A percentile compares a stretch with the other conserved stretches of the same genome.
These are phyloP conservation scores for Plagodis dolabraria DNA, from an alignment of 2,888 invertebrate species.

Conservation along the genomic window DNA sequence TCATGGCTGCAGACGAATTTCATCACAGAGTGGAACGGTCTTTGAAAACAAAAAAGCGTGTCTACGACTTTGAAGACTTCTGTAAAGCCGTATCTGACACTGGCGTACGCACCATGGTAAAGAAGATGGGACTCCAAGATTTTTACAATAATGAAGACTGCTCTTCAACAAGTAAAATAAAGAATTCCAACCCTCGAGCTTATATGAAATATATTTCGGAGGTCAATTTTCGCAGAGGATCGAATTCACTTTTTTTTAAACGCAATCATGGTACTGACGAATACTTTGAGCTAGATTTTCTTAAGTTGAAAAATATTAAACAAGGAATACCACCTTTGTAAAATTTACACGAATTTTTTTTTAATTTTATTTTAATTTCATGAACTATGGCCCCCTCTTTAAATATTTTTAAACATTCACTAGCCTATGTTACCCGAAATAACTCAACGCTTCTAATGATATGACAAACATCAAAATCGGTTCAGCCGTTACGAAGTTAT, in stretches of 20 bases:
- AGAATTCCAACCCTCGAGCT: not conserved
- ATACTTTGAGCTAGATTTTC: conserved; percentile 8
- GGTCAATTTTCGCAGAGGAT: conserved; percentile 10
- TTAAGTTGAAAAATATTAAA: conserved; percentile 4
- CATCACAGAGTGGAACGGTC: not conserved
- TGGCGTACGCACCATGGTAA: not conserved
- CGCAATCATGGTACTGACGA: conserved; percentile 5
- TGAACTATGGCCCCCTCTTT: too few species aligned
- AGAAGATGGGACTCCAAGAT: not conserved
- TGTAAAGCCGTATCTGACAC: conserved; percentile 2
- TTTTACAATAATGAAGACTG: not conserved
- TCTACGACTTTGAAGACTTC: conserved; percentile 1
- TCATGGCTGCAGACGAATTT: not conserved
- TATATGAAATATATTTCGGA: conserved; percentile 6
- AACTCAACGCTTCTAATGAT: too few species aligned
- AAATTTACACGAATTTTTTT: too few species aligned
- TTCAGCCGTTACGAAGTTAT: too few species aligned
- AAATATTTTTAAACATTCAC: too few species aligned
- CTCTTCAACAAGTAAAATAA: not conserved
- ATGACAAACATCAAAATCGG: too few species aligned
- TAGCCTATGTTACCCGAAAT: too few species aligned
- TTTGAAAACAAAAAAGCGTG: not conserved
- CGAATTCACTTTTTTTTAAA: conserved; percentile 5
- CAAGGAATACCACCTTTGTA: too few species aligned
- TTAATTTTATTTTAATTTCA: too few species aligned